Conservation (phyloP, 2,797 vertebrate species). For the Squalus acanthias region DNA sequence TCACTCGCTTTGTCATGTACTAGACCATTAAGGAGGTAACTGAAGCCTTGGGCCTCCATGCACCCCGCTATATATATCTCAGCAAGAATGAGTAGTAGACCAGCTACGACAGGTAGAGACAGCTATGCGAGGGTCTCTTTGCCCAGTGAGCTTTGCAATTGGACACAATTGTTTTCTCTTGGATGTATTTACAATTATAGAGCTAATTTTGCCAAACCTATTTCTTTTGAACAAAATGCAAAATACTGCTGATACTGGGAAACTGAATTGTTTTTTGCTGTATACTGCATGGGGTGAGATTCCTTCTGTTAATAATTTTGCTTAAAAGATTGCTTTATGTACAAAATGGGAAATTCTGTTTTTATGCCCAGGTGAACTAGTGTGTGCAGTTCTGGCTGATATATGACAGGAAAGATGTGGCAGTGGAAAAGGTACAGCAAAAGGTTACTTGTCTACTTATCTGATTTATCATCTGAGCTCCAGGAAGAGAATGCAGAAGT, state of each 20-base stretch:
- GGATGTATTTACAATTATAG: background rate
- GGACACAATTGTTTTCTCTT: background rate
- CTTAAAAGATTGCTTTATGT: background rate
- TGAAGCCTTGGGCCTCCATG: background rate
- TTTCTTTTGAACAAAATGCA: background rate
- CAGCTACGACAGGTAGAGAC: background rate
- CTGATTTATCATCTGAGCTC: background rate
- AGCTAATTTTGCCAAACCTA: background rate
- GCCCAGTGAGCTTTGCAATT: background rate
- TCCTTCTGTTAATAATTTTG: background rate
- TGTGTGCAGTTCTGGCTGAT: background rate
- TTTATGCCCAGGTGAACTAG: background rate
- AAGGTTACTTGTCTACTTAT: background rate
- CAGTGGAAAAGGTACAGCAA: background rate
- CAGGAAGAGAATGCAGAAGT: background rate
- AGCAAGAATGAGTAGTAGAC: background rate
- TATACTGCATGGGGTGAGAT: background rate
- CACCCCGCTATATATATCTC: background rate
- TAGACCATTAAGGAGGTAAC: background rate
- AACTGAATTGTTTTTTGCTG: background rate
- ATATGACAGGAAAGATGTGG: background rate
- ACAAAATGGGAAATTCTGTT: background rate
- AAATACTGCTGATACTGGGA: background rate
- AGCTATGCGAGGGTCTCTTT: too few relatives aligned
- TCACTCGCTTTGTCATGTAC: too few relatives aligned